These are phyloP conservation scores for Brassicogethes aeneus DNA, from an alignment of 2,888 invertebrate species.

Conservation along the genomic window DNA sequence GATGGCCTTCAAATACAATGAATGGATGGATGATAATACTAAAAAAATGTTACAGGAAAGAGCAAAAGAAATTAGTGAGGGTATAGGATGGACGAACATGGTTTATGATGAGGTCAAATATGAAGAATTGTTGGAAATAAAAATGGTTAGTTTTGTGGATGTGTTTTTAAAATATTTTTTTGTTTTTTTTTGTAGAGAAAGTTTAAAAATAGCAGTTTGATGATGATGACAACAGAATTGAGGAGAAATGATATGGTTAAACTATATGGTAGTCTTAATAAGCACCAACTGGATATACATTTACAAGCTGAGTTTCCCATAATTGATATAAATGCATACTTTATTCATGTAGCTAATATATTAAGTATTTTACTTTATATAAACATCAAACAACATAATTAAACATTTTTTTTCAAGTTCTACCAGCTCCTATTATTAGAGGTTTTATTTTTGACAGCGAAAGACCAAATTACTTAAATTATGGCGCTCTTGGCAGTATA, in stretches of 20 bases:
- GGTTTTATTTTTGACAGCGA: slow-evolving; percentile 22
- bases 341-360: slow-evolving; percentile 5
- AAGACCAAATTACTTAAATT: slow-evolving; percentile 29
- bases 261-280: no score
- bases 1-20: slow-evolving; percentile 12
- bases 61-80: slow-evolving; percentile 16
- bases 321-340: slow-evolving; percentile 24
- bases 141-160: slow-evolving; percentile 19
- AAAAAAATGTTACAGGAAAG: slow-evolving; percentile 11
- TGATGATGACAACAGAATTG: no score
- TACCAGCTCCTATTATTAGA: slow-evolving; percentile 27
- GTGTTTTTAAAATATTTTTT: no score
- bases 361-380: no score
- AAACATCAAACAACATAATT: no score
- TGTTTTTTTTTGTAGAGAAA: no score
- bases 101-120: slow-evolving; percentile 22
- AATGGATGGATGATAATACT: slow-evolving; percentile 23
- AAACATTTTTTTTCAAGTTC: slow-evolving; percentile 26
- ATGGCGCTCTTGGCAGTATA: slow-evolving; percentile 28
- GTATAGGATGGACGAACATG: slow-evolving; percentile 23
- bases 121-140: slow-evolving; percentile 18
- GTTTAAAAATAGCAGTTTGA: no score
- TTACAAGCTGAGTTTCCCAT: slow-evolving; percentile 11
- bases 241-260: no score
- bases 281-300: no score